These are phyloP conservation scores for Tachystola acroxantha DNA, from an alignment of 2,888 invertebrate genomes.

Conservation along the genomic window DNA sequence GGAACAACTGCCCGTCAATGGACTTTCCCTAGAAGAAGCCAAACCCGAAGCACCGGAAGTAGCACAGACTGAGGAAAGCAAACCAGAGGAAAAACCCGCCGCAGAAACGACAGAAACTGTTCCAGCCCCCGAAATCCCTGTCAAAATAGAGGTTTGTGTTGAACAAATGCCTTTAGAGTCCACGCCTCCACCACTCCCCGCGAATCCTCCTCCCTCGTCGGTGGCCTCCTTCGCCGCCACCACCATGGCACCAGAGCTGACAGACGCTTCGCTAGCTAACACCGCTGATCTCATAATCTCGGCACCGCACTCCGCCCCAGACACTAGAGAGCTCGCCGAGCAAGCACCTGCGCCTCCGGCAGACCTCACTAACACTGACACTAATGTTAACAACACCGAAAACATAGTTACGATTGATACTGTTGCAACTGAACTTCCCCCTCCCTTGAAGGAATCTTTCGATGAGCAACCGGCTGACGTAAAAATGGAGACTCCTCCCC, in stretches of 20 bases:
- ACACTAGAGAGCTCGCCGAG: conserved; percentile 32
- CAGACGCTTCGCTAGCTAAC: conserved; percentile 64
- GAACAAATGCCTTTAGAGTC: conserved; percentile 79
- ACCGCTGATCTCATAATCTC: conserved; percentile 50
- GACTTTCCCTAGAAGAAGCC: conserved; percentile 57
- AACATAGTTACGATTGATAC: conserved; percentile 2
- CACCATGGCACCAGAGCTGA: conserved; percentile 79
- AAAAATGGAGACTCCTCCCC: background rate
- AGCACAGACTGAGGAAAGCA: conserved; percentile 39
- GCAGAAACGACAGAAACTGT: conserved; percentile 51
- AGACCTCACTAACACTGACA: conserved; percentile 8
- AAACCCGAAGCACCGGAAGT: conserved; percentile 38
- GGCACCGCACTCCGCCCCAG: conserved; percentile 38
- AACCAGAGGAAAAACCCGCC: conserved; percentile 46
- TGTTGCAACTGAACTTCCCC: conserved; percentile 25
- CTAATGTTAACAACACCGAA: conserved; percentile 16
- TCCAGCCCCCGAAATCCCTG: conserved; percentile 63
- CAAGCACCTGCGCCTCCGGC: conserved; percentile 13
- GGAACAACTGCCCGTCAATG: conserved; percentile 61
- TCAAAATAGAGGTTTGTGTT: conserved; percentile 76
- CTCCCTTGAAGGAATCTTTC: conserved; percentile 26
- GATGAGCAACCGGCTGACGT: conserved; percentile 16
- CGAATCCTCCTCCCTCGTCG: conserved; percentile 86
- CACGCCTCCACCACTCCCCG: conserved; percentile 85
- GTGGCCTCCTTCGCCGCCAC: conserved; percentile 85